Evolutionary conservation across 1,140 invertebrate genomes (phyloP), one percentile per base, ranked within the genome.

Genomic region (Camponotus pennsylvanicus): DNA sequence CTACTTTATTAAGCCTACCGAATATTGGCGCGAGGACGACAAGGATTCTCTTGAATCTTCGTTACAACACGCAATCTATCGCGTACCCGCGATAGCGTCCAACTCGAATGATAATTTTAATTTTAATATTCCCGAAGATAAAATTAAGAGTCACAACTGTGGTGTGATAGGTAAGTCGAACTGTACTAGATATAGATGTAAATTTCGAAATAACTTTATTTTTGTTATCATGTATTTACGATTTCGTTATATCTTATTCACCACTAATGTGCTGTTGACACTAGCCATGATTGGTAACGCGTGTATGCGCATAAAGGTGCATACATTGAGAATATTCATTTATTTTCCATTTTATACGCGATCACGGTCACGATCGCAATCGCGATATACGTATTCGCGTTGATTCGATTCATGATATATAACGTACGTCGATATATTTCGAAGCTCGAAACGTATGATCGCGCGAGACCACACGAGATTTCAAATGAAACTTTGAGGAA

Each of bases 1-100:
- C 91, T 97, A 96, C 93, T 96, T 96, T 88, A 97, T 97, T 84
- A 96, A 97, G 88, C 97, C 97, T 0, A 94, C 94, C 15, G 95
- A 96, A 80, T 92, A 93, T 70, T 96, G 95, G 93, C 92, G 83
- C 70, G 92, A 94, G 52, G 93, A 93, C 75, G 93, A 90, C 61
- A 90, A 94, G 77, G 92, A 87, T 78, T 88, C 91, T 42, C 77
- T 90, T 32, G 91, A 86, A 75, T 93, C 92, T 69, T 91, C 93
- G 42, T 75, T 95, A 66, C 82, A 93, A 9, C 95, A 95, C 69
- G 92, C 92, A 66, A 94, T 95, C 57, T 93, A 94, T 42, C 89
- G 90, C 40, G 76, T 90, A 42, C 52, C 69, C 7, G 37, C 85
- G 4, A 3, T 64, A 34, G 64, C 82, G 70, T 66, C 77, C 63